These are phyloP conservation scores for Salmo trutta DNA, from an alignment of 2,797 vertebrate genomes.

Conservation along the genomic window DNA sequence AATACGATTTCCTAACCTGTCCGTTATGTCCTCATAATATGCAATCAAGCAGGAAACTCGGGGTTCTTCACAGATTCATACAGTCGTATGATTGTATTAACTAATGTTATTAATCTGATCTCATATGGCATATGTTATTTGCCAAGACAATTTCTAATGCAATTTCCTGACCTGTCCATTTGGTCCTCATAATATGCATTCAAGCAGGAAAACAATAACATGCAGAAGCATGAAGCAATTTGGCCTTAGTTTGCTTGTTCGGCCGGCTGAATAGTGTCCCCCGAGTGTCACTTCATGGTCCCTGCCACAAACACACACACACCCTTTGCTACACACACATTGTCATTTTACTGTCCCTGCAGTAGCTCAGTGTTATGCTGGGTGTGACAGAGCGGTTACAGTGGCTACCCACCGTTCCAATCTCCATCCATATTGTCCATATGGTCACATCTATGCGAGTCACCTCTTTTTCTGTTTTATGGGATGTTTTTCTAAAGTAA, in stretches of 20 bases:
- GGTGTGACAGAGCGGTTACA: not conserved
- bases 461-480: not conserved
- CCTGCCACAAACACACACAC: too few relatives aligned
- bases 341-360: not conserved
- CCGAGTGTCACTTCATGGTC: not conserved
- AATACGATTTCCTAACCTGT: not conserved
- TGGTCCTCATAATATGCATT: not conserved
- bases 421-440: not conserved
- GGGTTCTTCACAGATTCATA: not conserved
- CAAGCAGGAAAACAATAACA: not conserved
- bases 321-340: not conserved
- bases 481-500: not conserved
- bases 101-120: not conserved
- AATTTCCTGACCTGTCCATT: not conserved
- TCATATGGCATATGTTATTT: not conserved
- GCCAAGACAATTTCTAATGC: not conserved
- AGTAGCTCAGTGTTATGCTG: not conserved
- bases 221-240: not conserved
- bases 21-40: not conserved
- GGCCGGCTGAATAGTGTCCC: not conserved
- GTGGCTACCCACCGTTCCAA: slow-evolving; percentile 1
- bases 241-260: not conserved
- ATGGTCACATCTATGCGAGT: not conserved
- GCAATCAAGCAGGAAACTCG: not conserved
- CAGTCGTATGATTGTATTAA: not conserved